A percentile compares a stretch with the other conserved stretches of the same genome.
These are phyloP conservation scores for Corynorhinus townsendii DNA, from an alignment of 2,113 vertebrate species.

Conservation along the genomic window DNA sequence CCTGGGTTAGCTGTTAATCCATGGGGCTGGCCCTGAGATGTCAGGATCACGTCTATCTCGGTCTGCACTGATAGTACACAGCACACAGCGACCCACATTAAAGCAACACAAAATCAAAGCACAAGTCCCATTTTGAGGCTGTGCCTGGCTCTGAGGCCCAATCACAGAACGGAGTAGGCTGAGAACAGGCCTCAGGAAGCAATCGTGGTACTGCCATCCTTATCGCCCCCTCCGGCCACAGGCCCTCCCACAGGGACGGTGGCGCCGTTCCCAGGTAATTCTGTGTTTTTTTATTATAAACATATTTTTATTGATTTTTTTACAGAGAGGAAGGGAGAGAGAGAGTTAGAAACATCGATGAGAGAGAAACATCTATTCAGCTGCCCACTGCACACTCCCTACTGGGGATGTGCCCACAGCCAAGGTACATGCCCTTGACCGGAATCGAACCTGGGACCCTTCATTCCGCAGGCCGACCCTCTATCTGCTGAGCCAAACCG, in stretches of 20 bases:
- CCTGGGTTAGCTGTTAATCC: not conserved
- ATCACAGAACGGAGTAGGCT: not conserved
- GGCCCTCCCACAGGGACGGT: fast-evolving
- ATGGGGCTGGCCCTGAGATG: not conserved
- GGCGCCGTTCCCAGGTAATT: fast-evolving
- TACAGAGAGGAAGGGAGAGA: too few relatives aligned
- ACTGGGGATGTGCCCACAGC: too few relatives aligned
- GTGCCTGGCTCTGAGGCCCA: not conserved
- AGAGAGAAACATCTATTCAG: too few relatives aligned
- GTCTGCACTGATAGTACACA: not conserved
- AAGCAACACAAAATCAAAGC: not conserved
- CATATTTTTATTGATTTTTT: too few relatives aligned
- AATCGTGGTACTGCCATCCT: fast-evolving
- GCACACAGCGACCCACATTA: not conserved
- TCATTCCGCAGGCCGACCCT: too few relatives aligned
- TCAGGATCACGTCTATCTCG: not conserved
- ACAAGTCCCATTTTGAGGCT: not conserved
- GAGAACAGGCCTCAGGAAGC: fast-evolving
- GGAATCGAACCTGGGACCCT: too few relatives aligned
- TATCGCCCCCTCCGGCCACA: fast-evolving
- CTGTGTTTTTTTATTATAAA: not conserved
- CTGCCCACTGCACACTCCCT: too few relatives aligned
- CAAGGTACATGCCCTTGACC: too few relatives aligned
- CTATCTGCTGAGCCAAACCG: too few relatives aligned
- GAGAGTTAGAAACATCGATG: too few relatives aligned